Conservation (phyloP, 2,113 vertebrate species). For the Atrichornis clamosus region DNA sequence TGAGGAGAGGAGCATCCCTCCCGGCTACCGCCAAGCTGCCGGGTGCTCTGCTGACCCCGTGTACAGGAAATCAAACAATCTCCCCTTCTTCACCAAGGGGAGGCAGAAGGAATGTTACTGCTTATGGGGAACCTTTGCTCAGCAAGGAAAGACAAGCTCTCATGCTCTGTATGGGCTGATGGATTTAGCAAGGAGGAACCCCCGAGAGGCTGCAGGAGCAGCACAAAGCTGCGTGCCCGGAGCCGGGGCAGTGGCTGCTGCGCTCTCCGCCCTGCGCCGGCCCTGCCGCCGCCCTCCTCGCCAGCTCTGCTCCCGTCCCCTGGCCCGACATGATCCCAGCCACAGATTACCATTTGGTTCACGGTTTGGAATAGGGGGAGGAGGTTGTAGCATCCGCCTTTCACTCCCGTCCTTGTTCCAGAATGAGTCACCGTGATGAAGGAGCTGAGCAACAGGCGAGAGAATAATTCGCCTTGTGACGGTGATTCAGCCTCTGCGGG, state of each 20-base stretch:
- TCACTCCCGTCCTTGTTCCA: not conserved
- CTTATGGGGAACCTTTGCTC: not conserved
- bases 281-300: not conserved
- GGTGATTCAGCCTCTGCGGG: constrained; percentile 42
- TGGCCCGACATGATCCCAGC: not conserved
- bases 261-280: accelerated
- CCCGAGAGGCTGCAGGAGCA: not conserved
- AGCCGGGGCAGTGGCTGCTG: not conserved
- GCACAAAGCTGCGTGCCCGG: accelerated
- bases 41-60: not conserved
- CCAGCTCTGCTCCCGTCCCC: not conserved
- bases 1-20: not conserved
- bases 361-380: not conserved
- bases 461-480: not conserved
- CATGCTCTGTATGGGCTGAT: not conserved
- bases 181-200: not conserved
- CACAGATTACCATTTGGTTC: not conserved
- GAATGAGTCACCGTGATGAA: not conserved
- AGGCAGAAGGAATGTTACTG: not conserved
- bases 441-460: not conserved
- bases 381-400: not conserved
- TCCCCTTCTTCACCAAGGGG: not conserved
- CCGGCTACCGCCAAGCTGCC: not conserved
- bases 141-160: not conserved
- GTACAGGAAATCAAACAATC: not conserved